Percentiles rank a stretch among this genome's conserved stretches.
Conservation (phyloP, 1,140 invertebrate species). For the Harlomillsia oculata region DNA sequence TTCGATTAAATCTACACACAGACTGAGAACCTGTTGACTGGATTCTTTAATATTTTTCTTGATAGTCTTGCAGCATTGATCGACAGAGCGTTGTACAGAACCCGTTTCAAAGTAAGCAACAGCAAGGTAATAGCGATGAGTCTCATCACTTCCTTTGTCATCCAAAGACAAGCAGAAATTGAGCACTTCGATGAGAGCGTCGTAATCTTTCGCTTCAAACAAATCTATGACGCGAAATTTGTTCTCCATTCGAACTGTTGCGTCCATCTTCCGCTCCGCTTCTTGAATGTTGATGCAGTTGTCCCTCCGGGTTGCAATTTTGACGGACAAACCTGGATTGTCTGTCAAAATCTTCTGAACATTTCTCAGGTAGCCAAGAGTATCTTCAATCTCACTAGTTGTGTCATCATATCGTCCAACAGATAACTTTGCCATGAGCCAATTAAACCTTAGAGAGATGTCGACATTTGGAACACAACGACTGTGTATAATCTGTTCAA, state of each 20-base stretch:
- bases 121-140: slow-evolving; percentile 18
- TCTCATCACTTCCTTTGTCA: slow-evolving; percentile 9
- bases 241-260: slow-evolving; percentile 21
- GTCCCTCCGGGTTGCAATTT: slow-evolving; percentile 17
- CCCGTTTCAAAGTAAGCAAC: slow-evolving; percentile 19
- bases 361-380: too few relatives aligned
- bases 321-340: background rate
- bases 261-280: slow-evolving; percentile 15
- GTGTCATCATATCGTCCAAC: too few relatives aligned
- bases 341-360: too few relatives aligned
- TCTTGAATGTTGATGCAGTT: slow-evolving; percentile 20
- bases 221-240: slow-evolving; percentile 19
- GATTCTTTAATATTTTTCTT: slow-evolving; percentile 1
- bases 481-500: too few relatives aligned
- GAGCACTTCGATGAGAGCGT: slow-evolving; percentile 24
- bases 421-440: slow-evolving; percentile 9
- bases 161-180: slow-evolving; percentile 18
- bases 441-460: background rate
- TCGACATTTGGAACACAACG: background rate
- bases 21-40: background rate
- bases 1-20: slow-evolving; percentile 16
- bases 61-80: slow-evolving; percentile 20
- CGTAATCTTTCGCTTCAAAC: slow-evolving; percentile 15
- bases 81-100: slow-evolving; percentile 9
- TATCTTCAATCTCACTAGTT: too few relatives aligned